Conservation (phyloP, 2,888 invertebrate genomes). For the Micoletzkya japonica region DNA sequence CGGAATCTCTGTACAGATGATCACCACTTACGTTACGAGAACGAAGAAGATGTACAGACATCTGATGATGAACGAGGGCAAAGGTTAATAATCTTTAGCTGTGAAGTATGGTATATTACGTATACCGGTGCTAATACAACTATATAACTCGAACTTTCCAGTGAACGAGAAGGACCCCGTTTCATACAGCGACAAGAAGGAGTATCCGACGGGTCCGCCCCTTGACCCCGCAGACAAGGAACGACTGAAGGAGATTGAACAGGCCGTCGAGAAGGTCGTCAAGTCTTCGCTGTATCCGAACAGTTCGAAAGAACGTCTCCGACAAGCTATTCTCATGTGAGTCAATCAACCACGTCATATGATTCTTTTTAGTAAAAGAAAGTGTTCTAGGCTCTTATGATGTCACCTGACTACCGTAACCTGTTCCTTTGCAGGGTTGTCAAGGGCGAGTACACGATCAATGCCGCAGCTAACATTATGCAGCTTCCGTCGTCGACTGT, state of each 20-base stretch:
- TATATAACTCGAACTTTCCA: neutral
- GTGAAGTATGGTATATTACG: neutral
- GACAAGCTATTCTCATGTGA: neutral
- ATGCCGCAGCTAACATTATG: slow-evolving; percentile 2
- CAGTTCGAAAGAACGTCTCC: neutral
- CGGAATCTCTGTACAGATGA: neutral
- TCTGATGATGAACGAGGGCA: neutral
- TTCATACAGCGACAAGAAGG: neutral
- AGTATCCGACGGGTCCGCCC: neutral
- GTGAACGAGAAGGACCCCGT: neutral
- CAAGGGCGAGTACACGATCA: slow-evolving; percentile 2
- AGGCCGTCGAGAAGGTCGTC: neutral
- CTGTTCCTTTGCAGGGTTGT: neutral
- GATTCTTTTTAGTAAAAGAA: neutral
- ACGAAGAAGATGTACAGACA: neutral
- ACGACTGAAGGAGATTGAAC: neutral
- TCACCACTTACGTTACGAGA: neutral
- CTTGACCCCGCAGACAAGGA: neutral
- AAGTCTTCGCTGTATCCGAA: neutral
- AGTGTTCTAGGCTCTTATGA: too few species aligned
- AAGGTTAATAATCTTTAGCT: neutral
- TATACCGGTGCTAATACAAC: neutral
- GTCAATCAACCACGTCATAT: neutral
- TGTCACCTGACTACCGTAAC: neutral
- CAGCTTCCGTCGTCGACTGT: slow-evolving; percentile 10